phyloP scores from a whole-genome alignment of 2,797 vertebrate genomes.

The Orestias chungarensis region DNA sequence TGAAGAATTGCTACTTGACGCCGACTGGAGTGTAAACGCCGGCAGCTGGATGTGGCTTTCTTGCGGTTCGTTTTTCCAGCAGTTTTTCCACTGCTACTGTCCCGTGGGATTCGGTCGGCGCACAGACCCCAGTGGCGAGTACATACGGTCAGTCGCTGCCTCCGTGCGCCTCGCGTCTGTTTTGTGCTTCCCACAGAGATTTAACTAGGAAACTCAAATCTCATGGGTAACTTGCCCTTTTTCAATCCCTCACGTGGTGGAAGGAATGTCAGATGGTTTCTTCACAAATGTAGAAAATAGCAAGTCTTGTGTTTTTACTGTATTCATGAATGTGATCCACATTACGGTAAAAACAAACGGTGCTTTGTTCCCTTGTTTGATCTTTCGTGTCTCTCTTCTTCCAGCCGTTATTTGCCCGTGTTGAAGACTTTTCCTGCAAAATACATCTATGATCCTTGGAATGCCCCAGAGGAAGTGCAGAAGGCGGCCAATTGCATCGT shows the following conservation, averaged over 20 bases:
- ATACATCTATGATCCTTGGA: slow-evolving; percentile 97
- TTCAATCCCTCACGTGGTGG: slow-evolving; percentile 1
- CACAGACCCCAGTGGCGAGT: slow-evolving; percentile 94
- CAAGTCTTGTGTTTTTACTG: background rate
- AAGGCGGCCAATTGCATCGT: slow-evolving; percentile 92
- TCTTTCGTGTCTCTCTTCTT: background rate
- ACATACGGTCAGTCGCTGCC: slow-evolving; percentile 84
- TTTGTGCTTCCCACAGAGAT: slow-evolving; percentile 2
- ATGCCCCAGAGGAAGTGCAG: slow-evolving; percentile 92
- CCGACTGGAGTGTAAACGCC: slow-evolving; percentile 96
- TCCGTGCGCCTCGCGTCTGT: background rate
- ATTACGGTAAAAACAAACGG: slow-evolving; percentile 2
- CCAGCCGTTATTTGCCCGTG: slow-evolving; percentile 90
- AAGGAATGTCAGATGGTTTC: background rate
- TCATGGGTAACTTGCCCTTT: slow-evolving; percentile 18
- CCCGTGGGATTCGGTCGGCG: slow-evolving; percentile 92
- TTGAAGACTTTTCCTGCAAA: slow-evolving; percentile 91
- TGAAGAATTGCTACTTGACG: slow-evolving; percentile 94
- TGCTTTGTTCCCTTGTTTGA: background rate
- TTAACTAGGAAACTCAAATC: background rate
- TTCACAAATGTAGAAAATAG: background rate
- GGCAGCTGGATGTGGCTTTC: slow-evolving; percentile 99
- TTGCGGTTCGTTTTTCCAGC: slow-evolving; percentile 96
- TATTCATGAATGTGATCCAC: background rate
- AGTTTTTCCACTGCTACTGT: slow-evolving; percentile 97